phyloP scores from a whole-genome alignment of 2,797 vertebrate genomes.

The Pangasius djambal region DNA sequence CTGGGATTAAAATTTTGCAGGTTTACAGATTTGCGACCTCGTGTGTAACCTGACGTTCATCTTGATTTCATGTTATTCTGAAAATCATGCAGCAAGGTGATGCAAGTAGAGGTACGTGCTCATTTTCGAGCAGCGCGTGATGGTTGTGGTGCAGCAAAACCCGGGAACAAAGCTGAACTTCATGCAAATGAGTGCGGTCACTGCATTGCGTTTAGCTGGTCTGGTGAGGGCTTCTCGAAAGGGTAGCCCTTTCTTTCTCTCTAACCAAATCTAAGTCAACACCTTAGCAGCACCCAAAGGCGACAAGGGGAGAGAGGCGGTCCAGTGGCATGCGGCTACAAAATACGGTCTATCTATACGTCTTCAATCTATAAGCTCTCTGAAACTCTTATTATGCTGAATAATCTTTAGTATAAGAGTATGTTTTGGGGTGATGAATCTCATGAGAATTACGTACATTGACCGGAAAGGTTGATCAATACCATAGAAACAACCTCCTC shows the following conservation, averaged over 20 bases:
- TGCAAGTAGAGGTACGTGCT: too few relatives aligned
- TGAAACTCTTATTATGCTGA: background rate
- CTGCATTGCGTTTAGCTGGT: background rate
- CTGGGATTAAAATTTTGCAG: background rate
- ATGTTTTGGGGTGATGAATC: background rate
- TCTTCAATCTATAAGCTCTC: background rate
- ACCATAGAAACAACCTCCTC: background rate
- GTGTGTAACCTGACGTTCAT: background rate
- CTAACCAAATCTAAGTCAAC: background rate
- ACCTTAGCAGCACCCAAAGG: background rate
- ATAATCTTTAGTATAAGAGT: background rate
- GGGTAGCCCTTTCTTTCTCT: background rate
- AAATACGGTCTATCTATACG: too few relatives aligned
- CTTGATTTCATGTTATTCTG: background rate
- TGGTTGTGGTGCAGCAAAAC: background rate
- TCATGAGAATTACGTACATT: background rate
- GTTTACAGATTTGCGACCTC: background rate
- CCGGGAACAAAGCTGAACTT: background rate
- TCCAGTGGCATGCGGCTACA: background rate
- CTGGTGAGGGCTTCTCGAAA: background rate
- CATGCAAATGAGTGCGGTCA: background rate
- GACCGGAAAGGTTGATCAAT: background rate
- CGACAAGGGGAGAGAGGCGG: background rate
- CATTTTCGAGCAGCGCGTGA: background rate
- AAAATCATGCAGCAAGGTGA: background rate